A percentile compares a stretch with the other conserved stretches of the same genome.
Conservation (phyloP, 2,888 invertebrate species). For the Listrodromus nycthemerus region DNA sequence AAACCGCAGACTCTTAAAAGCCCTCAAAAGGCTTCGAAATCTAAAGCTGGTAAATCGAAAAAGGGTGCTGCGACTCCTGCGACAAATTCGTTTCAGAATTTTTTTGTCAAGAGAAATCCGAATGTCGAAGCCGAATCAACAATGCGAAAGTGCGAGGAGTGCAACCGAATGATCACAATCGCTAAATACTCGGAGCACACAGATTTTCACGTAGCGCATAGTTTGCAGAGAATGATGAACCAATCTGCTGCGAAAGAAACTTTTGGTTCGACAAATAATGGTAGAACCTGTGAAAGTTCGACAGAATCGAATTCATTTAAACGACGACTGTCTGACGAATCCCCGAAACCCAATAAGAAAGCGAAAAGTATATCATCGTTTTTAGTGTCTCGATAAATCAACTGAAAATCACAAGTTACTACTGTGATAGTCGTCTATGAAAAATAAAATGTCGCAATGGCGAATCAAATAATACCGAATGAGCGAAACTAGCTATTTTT, state of each 20-base stretch:
- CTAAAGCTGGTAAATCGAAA: slow-evolving; percentile 69
- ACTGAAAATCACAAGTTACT: background rate
- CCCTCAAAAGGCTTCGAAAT: slow-evolving; percentile 58
- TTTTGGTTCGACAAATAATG: slow-evolving; percentile 11
- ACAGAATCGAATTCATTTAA: slow-evolving; percentile 53
- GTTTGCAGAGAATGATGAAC: slow-evolving; percentile 89
- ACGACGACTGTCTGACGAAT: slow-evolving; percentile 59
- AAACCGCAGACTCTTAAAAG: slow-evolving; percentile 64
- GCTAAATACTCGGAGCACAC: slow-evolving; percentile 90
- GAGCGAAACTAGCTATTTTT: background rate
- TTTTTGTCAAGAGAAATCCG: slow-evolving; percentile 84
- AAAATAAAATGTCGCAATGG: background rate
- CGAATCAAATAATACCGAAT: background rate
- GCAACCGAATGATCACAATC: slow-evolving; percentile 87
- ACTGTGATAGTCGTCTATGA: slow-evolving; percentile 13
- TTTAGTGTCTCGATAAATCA: slow-evolving; percentile 68
- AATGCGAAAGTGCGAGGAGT: slow-evolving; percentile 88
- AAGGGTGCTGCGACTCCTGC: slow-evolving; percentile 64
- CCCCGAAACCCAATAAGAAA: slow-evolving; percentile 55
- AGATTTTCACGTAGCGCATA: slow-evolving; percentile 94
- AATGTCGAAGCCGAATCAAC: slow-evolving; percentile 75
- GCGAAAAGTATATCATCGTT: slow-evolving; percentile 69
- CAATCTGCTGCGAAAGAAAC: slow-evolving; percentile 70
- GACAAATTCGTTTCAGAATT: slow-evolving; percentile 80
- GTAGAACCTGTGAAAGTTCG: slow-evolving; percentile 52